phyloP scores from a whole-genome alignment of 2,888 invertebrate genomes.

The Neoscelio sp. region DNA sequence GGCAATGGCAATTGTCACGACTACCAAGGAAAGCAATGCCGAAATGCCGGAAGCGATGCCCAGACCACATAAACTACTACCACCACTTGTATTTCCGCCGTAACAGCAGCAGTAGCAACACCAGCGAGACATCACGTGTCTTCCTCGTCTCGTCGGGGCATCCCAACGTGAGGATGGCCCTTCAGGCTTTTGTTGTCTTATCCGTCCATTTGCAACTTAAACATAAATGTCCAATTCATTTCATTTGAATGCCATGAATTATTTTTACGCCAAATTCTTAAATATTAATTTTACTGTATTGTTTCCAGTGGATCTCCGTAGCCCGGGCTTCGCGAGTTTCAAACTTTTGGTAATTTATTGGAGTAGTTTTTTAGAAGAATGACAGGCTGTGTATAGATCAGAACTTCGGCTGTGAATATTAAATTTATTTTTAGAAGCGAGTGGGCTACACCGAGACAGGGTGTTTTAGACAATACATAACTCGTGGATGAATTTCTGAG shows the following conservation, averaged over 20 bases:
- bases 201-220: constrained; percentile 42
- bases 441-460: too few relatives aligned
- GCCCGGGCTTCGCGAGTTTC: too few relatives aligned
- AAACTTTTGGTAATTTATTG: constrained; percentile 1
- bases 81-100: constrained; percentile 65
- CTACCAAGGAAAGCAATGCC: constrained; percentile 89
- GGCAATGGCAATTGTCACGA: constrained; percentile 89
- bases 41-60: constrained; percentile 83
- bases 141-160: constrained; percentile 76
- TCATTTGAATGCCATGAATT: constrained; percentile 25
- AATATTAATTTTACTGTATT: constrained; percentile 15
- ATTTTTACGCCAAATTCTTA: constrained; percentile 4
- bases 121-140: constrained; percentile 79
- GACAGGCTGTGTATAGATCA: not conserved
- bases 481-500: too few relatives aligned
- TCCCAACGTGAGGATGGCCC: constrained; percentile 69
- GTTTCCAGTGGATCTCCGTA: too few relatives aligned
- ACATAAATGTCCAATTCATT: constrained; percentile 17
- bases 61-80: constrained; percentile 76
- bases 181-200: constrained; percentile 40
- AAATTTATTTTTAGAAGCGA: not conserved
- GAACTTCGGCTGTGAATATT: not conserved
- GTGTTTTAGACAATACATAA: too few relatives aligned
- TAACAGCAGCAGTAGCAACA: constrained; percentile 75
- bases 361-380: constrained; percentile 1